phyloP scores from a whole-genome alignment of 2,888 invertebrate genomes.

The Synergus japonicus region DNA sequence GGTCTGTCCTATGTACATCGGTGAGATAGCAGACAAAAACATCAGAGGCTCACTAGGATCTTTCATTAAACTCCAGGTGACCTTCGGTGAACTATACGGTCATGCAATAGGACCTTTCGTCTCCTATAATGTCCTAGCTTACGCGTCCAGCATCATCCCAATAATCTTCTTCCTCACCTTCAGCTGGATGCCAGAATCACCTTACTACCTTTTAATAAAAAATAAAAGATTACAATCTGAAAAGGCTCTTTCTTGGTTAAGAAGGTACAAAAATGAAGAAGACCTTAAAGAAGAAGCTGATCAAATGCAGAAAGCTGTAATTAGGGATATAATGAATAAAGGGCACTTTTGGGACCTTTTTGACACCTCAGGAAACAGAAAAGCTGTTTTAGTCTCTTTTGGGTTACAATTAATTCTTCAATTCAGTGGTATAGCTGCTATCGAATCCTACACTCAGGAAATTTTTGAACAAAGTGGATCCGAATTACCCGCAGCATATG shows the following conservation, averaged over 20 bases:
- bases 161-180: conserved; percentile 78
- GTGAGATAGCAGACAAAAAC: conserved; percentile 82
- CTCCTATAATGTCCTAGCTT: conserved; percentile 74
- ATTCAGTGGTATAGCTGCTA: conserved; percentile 81
- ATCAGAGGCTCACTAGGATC: conserved; percentile 78
- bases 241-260: conserved; percentile 77
- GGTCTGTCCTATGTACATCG: conserved; percentile 82
- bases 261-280: conserved; percentile 78
- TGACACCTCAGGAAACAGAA: conserved; percentile 79
- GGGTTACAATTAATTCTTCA: conserved; percentile 81
- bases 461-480: conserved; percentile 79
- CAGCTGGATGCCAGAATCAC: conserved; percentile 82
- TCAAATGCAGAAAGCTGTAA: conserved; percentile 77
- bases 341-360: conserved; percentile 79
- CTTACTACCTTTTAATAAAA: conserved; percentile 81
- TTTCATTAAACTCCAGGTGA: conserved; percentile 73
- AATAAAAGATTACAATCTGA: conserved; percentile 78
- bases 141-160: conserved; percentile 78
- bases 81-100: conserved; percentile 73
- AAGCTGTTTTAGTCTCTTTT: conserved; percentile 72
- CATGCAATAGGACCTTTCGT: conserved; percentile 74
- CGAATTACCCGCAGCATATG: conserved; percentile 78
- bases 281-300: conserved; percentile 77
- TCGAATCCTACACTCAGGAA: conserved; percentile 82
- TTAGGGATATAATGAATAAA: conserved; percentile 79